Evolutionary conservation across 2,113 vertebrate genomes (phyloP).

Genomic region (Mionectes macconnelli): DNA sequence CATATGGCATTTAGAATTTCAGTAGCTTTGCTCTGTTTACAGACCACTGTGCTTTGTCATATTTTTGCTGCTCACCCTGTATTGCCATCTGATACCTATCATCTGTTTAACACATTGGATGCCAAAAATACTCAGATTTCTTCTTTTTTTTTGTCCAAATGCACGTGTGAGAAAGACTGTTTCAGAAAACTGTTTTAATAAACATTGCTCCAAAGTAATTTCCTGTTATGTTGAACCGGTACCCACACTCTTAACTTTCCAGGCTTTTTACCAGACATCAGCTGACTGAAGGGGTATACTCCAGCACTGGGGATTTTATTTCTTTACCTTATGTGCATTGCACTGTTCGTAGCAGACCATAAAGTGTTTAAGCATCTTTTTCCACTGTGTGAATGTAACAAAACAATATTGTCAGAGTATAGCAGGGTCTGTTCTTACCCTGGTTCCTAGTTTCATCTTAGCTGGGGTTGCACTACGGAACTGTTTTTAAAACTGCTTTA

Average conservation of each 20-base stretch:
- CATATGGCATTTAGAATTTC: constrained; percentile 24
- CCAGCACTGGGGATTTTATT: not conserved
- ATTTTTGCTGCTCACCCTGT: constrained; percentile 9
- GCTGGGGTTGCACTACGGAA: not conserved
- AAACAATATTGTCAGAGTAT: not conserved
- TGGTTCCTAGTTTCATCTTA: not conserved
- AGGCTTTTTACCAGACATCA: not conserved
- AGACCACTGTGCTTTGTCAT: constrained; percentile 48
- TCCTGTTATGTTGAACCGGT: constrained; percentile 14
- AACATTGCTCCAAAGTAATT: constrained; percentile 12
- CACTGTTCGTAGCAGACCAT: not conserved
- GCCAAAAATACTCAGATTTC: not conserved
- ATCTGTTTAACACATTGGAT: constrained; percentile 11
- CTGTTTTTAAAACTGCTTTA: not conserved
- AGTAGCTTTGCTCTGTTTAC: constrained; percentile 45
- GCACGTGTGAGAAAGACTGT: not conserved
- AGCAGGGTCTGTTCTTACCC: not conserved
- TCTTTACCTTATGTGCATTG: not conserved
- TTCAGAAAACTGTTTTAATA: constrained; percentile 32
- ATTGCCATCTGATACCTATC: constrained; percentile 33
- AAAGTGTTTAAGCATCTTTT: not conserved
- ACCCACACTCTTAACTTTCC: not conserved
- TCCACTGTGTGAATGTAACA: not conserved
- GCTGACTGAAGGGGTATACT: not conserved
- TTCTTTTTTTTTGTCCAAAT: not conserved